These are phyloP conservation scores for Calephelis virginiensis DNA, from an alignment of 1,140 invertebrate genomes.

Conservation along the genomic window DNA sequence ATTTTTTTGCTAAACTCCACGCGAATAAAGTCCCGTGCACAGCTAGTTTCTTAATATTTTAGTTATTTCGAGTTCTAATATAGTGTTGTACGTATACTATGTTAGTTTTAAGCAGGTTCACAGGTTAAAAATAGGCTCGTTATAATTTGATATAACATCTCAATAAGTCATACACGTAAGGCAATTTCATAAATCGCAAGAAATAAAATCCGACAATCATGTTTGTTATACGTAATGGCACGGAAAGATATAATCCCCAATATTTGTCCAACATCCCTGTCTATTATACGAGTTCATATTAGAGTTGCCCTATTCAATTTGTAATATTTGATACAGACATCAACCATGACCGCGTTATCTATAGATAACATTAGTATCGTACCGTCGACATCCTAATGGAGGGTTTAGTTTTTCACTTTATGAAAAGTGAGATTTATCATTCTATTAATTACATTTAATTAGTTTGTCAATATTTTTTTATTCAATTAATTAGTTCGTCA, in stretches of 20 bases:
- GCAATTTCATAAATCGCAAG: conserved; percentile 6
- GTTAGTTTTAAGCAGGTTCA: background rate
- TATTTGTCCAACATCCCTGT: conserved; percentile 10
- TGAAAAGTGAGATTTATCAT: no score
- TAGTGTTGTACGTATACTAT: no score
- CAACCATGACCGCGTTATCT: background rate
- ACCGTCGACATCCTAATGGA: no score
- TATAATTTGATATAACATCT: background rate
- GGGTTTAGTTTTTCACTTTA: no score
- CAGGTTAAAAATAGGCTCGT: background rate
- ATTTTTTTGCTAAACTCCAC: no score
- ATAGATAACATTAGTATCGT: background rate
- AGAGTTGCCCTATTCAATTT: background rate
- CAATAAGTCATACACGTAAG: background rate
- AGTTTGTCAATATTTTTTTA: no score
- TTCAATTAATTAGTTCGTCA: no score
- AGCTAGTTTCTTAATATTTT: no score
- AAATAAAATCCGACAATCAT: conserved; percentile 1
- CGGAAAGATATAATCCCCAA: conserved; percentile 11
- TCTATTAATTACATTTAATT: no score
- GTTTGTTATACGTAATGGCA: conserved; percentile 5
- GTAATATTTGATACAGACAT: conserved; percentile 7
- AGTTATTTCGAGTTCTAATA: no score
- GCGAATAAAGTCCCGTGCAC: no score
- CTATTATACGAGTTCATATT: conserved; percentile 6